Evolutionary conservation across 2,113 vertebrate genomes (phyloP).

Genomic region (Plectropomus leopardus): DNA sequence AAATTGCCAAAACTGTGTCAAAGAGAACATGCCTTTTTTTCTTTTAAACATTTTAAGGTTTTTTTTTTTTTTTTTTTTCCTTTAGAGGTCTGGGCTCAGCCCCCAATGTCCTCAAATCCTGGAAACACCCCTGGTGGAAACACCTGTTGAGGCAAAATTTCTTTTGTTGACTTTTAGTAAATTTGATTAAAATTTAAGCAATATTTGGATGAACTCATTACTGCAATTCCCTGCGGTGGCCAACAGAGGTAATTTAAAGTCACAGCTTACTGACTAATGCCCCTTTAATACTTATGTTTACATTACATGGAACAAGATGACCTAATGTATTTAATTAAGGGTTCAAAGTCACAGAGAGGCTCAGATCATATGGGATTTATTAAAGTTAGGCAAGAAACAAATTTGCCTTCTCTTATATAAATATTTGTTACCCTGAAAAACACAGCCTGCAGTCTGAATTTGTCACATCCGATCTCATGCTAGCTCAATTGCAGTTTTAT

Average conservation of each 20-base stretch:
- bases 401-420: conserved; percentile 55
- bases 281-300: conserved; percentile 55
- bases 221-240: conserved; percentile 48
- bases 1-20: no score
- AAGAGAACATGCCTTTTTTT: no score
- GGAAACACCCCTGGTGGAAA: conserved; percentile 25
- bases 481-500: conserved; percentile 43
- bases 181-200: conserved; percentile 32
- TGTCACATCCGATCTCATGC: conserved; percentile 59
- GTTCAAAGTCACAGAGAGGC: conserved; percentile 47
- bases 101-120: no score
- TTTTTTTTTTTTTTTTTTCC: no score
- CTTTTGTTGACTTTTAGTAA: not conserved
- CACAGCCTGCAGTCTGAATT: conserved; percentile 44
- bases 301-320: conserved; percentile 56
- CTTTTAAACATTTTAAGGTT: no score
- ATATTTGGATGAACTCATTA: conserved; percentile 34
- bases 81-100: no score
- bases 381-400: conserved; percentile 52
- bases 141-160: not conserved
- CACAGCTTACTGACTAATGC: conserved; percentile 24
- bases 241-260: conserved; percentile 46
- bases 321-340: conserved; percentile 60
- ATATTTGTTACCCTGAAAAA: conserved; percentile 63
- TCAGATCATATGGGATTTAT: conserved; percentile 56